phyloP scores from a whole-genome alignment of 2,797 vertebrate species.

The Adrianichthys oophorus region DNA sequence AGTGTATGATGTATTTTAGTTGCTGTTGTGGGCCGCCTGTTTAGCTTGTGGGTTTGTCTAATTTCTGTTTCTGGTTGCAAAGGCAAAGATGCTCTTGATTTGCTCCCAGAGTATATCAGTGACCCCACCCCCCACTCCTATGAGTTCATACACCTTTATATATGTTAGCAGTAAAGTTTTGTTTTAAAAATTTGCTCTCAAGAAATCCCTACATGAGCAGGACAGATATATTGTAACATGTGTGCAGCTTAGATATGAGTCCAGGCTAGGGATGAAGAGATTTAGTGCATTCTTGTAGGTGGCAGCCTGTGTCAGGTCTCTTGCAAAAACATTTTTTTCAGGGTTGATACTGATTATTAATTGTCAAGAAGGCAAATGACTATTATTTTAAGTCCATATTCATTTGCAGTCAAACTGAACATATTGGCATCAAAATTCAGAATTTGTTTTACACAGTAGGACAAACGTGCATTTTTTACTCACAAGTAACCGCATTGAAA shows the following conservation, averaged over 20 bases:
- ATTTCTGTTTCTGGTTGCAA: constrained; percentile 62
- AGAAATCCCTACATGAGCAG: too few species aligned
- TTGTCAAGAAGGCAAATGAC: too few species aligned
- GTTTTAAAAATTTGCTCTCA: too few species aligned
- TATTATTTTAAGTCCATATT: too few species aligned
- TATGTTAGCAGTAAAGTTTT: neutral
- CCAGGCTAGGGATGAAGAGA: constrained; percentile 47
- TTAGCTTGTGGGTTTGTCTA: constrained; percentile 66
- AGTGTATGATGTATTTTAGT: constrained; percentile 72
- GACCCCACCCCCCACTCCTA: neutral
- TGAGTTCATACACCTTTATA: constrained; percentile 35
- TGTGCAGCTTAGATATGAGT: constrained; percentile 50
- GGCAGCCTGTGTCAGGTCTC: constrained; percentile 57
- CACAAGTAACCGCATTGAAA: too few species aligned
- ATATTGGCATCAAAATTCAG: too few species aligned
- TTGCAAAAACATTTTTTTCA: constrained; percentile 5
- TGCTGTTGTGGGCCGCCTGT: constrained; percentile 64
- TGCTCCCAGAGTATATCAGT: constrained; percentile 31
- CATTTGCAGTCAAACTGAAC: too few species aligned
- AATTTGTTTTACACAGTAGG: too few species aligned
- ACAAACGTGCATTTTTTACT: too few species aligned
- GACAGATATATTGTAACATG: constrained; percentile 20
- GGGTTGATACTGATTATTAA: too few species aligned
- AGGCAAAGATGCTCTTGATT: constrained; percentile 43
- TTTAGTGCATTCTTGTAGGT: constrained; percentile 57